These are phyloP conservation scores for Mythimna pallens DNA, from an alignment of 2,888 invertebrate genomes.

Conservation along the genomic window DNA sequence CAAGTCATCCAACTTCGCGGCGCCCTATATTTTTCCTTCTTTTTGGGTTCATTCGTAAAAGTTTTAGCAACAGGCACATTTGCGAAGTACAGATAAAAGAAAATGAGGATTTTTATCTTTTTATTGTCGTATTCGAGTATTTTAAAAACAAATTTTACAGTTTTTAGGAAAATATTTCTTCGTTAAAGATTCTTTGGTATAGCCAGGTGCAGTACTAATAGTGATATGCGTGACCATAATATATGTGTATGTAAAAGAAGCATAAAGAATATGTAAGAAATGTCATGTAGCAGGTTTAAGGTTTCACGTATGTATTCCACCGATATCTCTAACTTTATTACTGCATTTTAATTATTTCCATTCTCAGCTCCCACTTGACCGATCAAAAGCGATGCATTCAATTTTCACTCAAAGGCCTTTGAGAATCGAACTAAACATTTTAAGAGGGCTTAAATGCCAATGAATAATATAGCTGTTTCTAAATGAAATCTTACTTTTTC, in stretches of 20 bases:
- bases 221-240: no score
- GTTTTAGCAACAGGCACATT: neutral
- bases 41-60: slow-evolving; percentile 5
- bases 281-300: no score
- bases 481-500: neutral
- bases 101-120: neutral
- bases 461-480: neutral
- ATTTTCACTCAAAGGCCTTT: slow-evolving; percentile 21
- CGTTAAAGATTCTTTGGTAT: no score
- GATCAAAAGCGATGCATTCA: slow-evolving; percentile 19
- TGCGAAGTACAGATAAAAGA: neutral
- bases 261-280: no score
- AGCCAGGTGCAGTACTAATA: no score
- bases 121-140: neutral
- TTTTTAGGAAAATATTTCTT: no score
- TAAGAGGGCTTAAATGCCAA: slow-evolving; percentile 5
- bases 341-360: neutral
- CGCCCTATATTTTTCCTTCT: slow-evolving; percentile 20
- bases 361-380: slow-evolving; percentile 8
- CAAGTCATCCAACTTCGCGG: slow-evolving; percentile 40
- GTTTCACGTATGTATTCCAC: neutral
- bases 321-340: neutral
- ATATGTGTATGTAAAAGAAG: no score
- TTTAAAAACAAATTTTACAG: no score
- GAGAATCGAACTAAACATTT: slow-evolving; percentile 4